Evolutionary conservation across 2,113 vertebrate genomes (phyloP).

Genomic region (Esox niger): DNA sequence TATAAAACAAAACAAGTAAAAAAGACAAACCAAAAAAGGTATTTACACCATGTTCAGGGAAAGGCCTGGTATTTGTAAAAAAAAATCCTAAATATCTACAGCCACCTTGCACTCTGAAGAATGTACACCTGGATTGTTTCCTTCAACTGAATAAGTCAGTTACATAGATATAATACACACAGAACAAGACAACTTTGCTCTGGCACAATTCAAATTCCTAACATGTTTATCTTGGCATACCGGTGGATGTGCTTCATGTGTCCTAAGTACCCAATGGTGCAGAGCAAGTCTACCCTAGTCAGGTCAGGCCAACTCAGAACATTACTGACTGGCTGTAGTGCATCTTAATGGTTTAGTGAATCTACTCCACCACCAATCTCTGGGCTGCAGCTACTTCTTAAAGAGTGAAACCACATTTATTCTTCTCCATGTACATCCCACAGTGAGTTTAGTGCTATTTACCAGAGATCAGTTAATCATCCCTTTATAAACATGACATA

Average conservation of each 20-base stretch:
- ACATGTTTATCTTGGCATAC: conserved; percentile 50
- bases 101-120: conserved; percentile 59
- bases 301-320: conserved; percentile 39
- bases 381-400: conserved; percentile 15
- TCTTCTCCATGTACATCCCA: conserved; percentile 27
- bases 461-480: conserved; percentile 58
- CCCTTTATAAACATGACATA: conserved; percentile 61
- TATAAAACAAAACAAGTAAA: conserved; percentile 21
- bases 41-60: conserved; percentile 50
- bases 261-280: conserved; percentile 63
- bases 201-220: conserved; percentile 57
- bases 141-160: conserved; percentile 62
- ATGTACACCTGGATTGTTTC: conserved; percentile 48
- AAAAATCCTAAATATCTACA: conserved; percentile 62
- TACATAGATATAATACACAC: conserved; percentile 57
- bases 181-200: conserved; percentile 41
- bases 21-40: conserved; percentile 26
- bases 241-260: conserved; percentile 63
- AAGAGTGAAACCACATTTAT: conserved; percentile 7
- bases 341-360: conserved; percentile 42
- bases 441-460: conserved; percentile 58
- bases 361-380: conserved; percentile 27
- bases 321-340: conserved; percentile 51
- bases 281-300: conserved; percentile 56
- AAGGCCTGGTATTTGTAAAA: conserved; percentile 33